Evolutionary conservation across 2,113 vertebrate genomes (phyloP), one percentile per base, ranked within the genome.

Genomic region (Perca flavescens): DNA sequence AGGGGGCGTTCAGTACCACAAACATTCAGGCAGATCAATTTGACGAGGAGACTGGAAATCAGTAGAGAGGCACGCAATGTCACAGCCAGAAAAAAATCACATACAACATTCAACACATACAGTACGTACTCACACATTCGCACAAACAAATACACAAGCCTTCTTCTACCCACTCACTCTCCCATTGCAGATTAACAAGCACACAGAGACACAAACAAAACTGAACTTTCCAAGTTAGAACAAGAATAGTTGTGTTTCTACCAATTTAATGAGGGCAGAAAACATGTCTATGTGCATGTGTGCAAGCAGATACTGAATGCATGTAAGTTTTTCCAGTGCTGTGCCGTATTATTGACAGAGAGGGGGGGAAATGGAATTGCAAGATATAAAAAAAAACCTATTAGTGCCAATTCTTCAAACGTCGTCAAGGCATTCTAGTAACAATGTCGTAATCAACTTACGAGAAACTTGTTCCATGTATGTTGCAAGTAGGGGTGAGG

Each of bases 21-120:
- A 84, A 89, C 83, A 86, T 79, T 78, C 57, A 58, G 61, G 67
- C 34, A 57, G 85, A 89, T 84, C 86, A 84, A 85, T 87, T 84
- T 74, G 88, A 88, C n/a, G 50, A 86, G 36, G 63, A 79, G 60
- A 62, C 81, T 69, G 52, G 70, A 80, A 86, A 85, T 71, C 74
- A 56, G 50, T 2, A 0, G 75, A 54, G 49, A 82, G 46, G 67
- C 83, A 68, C 58, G 40, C 57, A 63, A 11, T 43, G 62, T 85
- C 76, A 62, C 73, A 79, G 65, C 65, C 61, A 36, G 62, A 66
- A 79, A 50, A 66, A 72, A 76, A 66, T 69, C 72, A n/a, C 50
- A 61, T 70, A 43, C 58, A 17, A 1, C 69, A 43, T 53, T 19
- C 46, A 57, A 4, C 49, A 64, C 60, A 19, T 40, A 70, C 16